Percentiles rank a stretch among this genome's conserved stretches.
Conservation (phyloP, 2,888 invertebrate species). For the Leucophora obtusa region DNA sequence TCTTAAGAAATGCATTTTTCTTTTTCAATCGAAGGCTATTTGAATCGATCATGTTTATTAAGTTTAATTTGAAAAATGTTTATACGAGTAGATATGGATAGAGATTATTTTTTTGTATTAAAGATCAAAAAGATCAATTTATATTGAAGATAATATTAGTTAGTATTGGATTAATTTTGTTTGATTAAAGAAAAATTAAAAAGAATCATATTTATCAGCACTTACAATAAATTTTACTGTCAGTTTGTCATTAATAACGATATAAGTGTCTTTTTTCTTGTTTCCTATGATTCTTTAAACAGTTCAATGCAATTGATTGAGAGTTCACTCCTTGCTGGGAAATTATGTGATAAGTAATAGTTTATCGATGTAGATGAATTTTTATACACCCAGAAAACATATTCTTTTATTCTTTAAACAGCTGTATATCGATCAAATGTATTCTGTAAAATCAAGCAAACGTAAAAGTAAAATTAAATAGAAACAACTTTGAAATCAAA, state of each 20-base stretch:
- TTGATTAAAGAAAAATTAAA: neutral
- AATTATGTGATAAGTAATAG: constrained; percentile 7
- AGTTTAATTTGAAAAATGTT: constrained; percentile 1
- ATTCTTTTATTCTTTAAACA: no score
- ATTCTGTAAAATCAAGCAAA: no score
- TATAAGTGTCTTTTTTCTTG: neutral
- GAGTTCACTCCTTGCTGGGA: constrained; percentile 15
- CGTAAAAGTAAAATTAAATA: no score
- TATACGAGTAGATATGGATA: no score
- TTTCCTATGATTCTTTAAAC: neutral
- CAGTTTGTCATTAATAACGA: constrained; percentile 20
- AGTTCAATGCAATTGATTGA: neutral
- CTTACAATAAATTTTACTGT: neutral
- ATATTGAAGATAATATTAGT: neutral
- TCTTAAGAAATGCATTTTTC: neutral
- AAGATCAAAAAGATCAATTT: constrained; percentile 27
- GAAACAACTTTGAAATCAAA: no score
- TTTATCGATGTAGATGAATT: neutral
- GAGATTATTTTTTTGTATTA: neutral
- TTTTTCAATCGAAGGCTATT: neutral
- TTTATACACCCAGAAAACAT: no score
- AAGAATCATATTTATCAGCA: neutral
- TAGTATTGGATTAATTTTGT: constrained; percentile 12
- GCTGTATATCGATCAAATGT: no score
- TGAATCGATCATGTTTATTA: constrained; percentile 19